phyloP scores from a whole-genome alignment of 2,888 invertebrate species.

The Callinectes sapidus region DNA sequence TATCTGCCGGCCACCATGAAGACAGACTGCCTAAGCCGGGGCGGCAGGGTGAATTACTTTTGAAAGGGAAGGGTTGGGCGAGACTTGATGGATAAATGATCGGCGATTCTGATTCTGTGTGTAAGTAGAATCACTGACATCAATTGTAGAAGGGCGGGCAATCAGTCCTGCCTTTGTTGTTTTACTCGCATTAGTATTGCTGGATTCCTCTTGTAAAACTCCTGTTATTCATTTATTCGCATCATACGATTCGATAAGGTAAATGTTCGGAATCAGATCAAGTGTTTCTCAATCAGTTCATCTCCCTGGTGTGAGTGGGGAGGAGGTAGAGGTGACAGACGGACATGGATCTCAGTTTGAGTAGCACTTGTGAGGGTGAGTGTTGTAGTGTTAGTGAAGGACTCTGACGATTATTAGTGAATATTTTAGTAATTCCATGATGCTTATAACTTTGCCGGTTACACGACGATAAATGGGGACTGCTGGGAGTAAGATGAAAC shows the following conservation, averaged over 20 bases:
- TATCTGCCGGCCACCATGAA: neutral
- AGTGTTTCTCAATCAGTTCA: neutral
- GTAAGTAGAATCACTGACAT: neutral
- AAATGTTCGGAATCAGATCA: neutral
- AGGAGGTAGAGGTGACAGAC: neutral
- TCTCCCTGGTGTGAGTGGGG: neutral
- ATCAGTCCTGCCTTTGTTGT: too few species aligned
- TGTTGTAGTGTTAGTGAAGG: neutral
- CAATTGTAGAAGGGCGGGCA: neutral
- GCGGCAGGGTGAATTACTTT: neutral
- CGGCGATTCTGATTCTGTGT: neutral
- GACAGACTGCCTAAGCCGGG: neutral
- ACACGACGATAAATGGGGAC: neutral
- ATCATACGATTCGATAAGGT: neutral
- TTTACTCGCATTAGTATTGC: too few species aligned
- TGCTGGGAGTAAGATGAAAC: neutral
- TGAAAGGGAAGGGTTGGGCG: neutral
- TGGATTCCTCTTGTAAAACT: neutral
- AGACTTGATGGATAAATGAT: neutral
- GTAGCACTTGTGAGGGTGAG: neutral
- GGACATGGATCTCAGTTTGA: neutral
- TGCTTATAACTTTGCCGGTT: neutral
- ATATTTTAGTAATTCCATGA: neutral
- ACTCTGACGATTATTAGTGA: neutral
- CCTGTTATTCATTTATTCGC: neutral